These are phyloP conservation scores for Busseola fusca DNA, from an alignment of 2,888 invertebrate genomes.

Conservation along the genomic window DNA sequence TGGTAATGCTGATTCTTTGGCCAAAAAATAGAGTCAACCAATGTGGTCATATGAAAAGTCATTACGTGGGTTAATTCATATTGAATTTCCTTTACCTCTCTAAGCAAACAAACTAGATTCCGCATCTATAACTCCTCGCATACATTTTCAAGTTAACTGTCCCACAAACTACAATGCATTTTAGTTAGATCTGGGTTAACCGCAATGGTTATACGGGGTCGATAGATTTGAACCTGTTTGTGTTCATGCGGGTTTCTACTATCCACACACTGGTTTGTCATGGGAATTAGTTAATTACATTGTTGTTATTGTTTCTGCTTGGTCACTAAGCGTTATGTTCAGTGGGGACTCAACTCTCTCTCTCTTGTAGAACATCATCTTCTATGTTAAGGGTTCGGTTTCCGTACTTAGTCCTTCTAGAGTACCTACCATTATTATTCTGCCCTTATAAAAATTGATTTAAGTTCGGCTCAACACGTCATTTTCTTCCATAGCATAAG, in stretches of 20 bases:
- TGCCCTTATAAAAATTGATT: not conserved
- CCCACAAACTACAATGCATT: slow-evolving; percentile 22
- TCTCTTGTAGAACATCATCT: not conserved
- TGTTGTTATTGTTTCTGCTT: slow-evolving; percentile 4
- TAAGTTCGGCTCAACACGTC: not conserved
- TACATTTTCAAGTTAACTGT: slow-evolving; percentile 20
- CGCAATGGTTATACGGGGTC: slow-evolving; percentile 46
- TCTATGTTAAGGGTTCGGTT: no score
- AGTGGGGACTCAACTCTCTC: not conserved
- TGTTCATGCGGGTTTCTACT: slow-evolving; percentile 39
- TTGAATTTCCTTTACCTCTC: not conserved
- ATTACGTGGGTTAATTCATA: not conserved
- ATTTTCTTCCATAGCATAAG: not conserved
- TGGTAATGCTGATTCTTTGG: no score
- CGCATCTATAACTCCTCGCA: not conserved
- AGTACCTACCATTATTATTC: no score
- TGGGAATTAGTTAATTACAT: slow-evolving; percentile 24
- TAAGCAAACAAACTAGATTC: not conserved
- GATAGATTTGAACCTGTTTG: slow-evolving; percentile 51
- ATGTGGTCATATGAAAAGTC: no score
- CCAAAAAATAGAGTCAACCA: no score
- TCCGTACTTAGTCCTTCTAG: no score
- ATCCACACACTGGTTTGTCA: slow-evolving; percentile 20
- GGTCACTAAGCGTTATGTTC: not conserved
- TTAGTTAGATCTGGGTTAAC: slow-evolving; percentile 48